Conservation (phyloP, 2,113 vertebrate species). For the Thinocorus orbignyianus region DNA sequence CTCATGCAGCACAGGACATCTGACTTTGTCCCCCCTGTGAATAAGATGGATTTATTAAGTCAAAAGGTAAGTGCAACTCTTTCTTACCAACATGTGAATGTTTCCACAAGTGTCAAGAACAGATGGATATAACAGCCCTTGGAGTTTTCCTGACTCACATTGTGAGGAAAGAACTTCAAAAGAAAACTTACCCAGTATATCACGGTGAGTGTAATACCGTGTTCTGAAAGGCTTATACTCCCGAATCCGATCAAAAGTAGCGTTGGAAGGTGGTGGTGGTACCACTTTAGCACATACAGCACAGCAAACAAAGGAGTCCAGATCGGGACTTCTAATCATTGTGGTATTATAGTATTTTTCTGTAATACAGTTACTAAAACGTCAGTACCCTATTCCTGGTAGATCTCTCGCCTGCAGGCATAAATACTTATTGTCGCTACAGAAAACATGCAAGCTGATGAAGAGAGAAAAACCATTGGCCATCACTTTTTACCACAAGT, state of each 20-base stretch:
- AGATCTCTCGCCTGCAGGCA: neutral
- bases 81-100: neutral
- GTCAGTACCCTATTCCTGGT: neutral
- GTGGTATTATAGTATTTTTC: neutral
- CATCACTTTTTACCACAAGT: neutral
- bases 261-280: slow-evolving; percentile 30
- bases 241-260: slow-evolving; percentile 49
- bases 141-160: neutral
- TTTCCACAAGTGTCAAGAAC: neutral
- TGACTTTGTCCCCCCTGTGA: neutral
- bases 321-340: slow-evolving; percentile 60
- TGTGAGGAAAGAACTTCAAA: neutral
- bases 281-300: slow-evolving; percentile 66
- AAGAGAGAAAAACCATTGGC: neutral
- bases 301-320: slow-evolving; percentile 69
- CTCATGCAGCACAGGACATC: neutral
- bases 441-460: neutral
- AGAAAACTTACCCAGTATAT: slow-evolving; percentile 62
- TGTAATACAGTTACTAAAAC: neutral
- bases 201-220: slow-evolving; percentile 57
- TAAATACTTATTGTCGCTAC: neutral
- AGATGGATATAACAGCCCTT: neutral
- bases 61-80: neutral
- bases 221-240: slow-evolving; percentile 70
- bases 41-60: neutral